A percentile compares a stretch with the other conserved stretches of the same genome.
Evolutionary conservation across 1,140 invertebrate genomes (phyloP).

Genomic region (Lucilia cuprina): DNA sequence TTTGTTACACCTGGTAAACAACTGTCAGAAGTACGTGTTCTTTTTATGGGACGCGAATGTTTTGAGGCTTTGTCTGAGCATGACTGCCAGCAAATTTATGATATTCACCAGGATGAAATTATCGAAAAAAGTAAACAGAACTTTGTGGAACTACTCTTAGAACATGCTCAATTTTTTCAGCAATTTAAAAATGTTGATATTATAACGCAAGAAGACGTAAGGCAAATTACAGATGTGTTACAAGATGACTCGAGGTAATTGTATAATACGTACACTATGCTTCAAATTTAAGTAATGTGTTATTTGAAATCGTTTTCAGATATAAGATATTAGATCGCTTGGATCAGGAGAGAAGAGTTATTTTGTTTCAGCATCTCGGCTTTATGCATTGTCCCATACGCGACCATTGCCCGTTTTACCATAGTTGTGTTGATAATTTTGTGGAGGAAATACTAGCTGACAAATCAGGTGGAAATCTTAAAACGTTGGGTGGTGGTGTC

Average conservation of each 20-base stretch:
- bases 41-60: slow-evolving; percentile 95
- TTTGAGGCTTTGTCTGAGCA: slow-evolving; percentile 90
- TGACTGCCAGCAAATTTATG: slow-evolving; percentile 93
- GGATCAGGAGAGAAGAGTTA: slow-evolving; percentile 92
- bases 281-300: too few species aligned
- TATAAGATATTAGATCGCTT: slow-evolving; percentile 92
- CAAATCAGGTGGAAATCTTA: slow-evolving; percentile 66
- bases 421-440: slow-evolving; percentile 88
- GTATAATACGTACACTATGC: too few species aligned
- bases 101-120: slow-evolving; percentile 91
- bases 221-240: slow-evolving; percentile 90
- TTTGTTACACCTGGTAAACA: slow-evolving; percentile 94
- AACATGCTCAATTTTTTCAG: slow-evolving; percentile 94
- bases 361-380: slow-evolving; percentile 93
- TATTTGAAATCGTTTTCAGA: slow-evolving; percentile 63
- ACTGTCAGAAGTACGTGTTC: slow-evolving; percentile 88
- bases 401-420: slow-evolving; percentile 91
- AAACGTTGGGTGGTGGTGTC: slow-evolving; percentile 45
- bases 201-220: slow-evolving; percentile 92
- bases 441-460: slow-evolving; percentile 78
- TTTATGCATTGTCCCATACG: slow-evolving; percentile 95
- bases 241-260: slow-evolving; percentile 86
- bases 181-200: slow-evolving; percentile 91
- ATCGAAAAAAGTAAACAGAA: slow-evolving; percentile 91
- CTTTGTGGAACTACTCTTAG: slow-evolving; percentile 90